Conservation (phyloP, 2,113 vertebrate genomes). For the Calidris pugnax region DNA sequence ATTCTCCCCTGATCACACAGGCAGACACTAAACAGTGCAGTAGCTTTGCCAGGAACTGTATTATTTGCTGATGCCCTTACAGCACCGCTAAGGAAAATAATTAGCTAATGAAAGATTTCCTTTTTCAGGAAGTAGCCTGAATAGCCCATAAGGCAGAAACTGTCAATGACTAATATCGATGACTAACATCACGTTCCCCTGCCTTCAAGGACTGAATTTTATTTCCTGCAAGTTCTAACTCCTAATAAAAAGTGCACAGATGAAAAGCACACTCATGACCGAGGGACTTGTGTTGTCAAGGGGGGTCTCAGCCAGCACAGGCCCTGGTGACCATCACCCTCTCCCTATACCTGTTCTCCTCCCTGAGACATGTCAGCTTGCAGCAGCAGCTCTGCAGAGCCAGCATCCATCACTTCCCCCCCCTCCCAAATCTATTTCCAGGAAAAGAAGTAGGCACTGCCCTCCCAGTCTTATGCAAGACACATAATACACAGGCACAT, state of each 20-base stretch:
- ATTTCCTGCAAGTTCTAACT: neutral
- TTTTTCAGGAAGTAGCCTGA: conserved; percentile 36
- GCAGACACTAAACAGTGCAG: neutral
- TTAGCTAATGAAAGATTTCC: conserved; percentile 43
- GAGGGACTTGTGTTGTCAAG: neutral
- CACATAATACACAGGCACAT: neutral
- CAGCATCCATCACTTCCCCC: neutral
- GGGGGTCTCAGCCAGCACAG: neutral
- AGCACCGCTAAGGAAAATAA: conserved; percentile 25
- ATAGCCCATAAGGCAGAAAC: neutral
- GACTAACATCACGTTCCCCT: conserved; percentile 1
- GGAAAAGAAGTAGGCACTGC: neutral
- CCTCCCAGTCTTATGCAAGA: neutral
- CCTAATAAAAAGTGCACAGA: neutral
- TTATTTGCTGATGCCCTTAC: conserved; percentile 2
- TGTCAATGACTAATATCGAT: neutral
- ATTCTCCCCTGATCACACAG: neutral
- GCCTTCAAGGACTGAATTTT: conserved; percentile 1
- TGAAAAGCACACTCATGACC: neutral
- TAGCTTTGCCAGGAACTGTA: conserved; percentile 1
- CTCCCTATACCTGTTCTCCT: neutral
- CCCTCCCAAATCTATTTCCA: neutral
- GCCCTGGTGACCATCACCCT: neutral
- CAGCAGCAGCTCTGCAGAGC: neutral
- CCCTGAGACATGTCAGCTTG: neutral